phyloP scores from a whole-genome alignment of 2,888 invertebrate species.

The Nomada goodeniana region DNA sequence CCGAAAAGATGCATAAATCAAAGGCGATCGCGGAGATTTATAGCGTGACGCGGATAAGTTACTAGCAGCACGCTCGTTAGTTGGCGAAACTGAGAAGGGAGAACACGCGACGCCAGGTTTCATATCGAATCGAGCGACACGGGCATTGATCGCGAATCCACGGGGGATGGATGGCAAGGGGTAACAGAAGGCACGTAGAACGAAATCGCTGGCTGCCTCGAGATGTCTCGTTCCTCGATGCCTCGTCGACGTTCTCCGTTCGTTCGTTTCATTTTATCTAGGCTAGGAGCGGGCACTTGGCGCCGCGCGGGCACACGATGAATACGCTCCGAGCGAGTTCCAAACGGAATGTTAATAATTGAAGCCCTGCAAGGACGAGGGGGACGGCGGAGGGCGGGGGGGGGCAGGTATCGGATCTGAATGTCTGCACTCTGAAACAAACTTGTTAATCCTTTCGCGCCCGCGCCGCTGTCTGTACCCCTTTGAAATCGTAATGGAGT shows the following conservation, averaged over 20 bases:
- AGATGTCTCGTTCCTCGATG: constrained; percentile 1
- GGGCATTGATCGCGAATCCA: constrained; percentile 70
- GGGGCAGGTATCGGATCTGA: constrained; percentile 18
- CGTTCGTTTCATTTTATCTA: constrained; percentile 28
- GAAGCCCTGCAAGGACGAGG: constrained; percentile 19
- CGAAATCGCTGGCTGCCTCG: constrained; percentile 24
- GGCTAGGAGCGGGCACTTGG: not conserved
- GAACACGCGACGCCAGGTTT: constrained; percentile 62
- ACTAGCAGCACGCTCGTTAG: constrained; percentile 66
- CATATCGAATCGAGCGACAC: constrained; percentile 69
- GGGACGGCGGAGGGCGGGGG: not conserved
- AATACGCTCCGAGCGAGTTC: constrained; percentile 28
- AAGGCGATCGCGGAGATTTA: constrained; percentile 66
- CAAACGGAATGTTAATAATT: constrained; percentile 53
- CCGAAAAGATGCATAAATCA: constrained; percentile 67
- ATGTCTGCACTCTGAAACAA: constrained; percentile 38
- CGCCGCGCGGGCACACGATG: constrained; percentile 23
- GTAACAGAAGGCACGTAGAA: constrained; percentile 13
- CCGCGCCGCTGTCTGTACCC: constrained; percentile 39
- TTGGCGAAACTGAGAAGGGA: constrained; percentile 68
- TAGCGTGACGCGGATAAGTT: constrained; percentile 69
- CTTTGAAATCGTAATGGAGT: constrained; percentile 39
- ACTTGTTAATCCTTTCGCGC: constrained; percentile 50
- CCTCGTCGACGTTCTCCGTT: not conserved
- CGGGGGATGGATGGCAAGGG: not conserved